These are phyloP conservation scores for Echinops telfairi DNA, from an alignment of 2,113 vertebrate species.

Conservation along the genomic window DNA sequence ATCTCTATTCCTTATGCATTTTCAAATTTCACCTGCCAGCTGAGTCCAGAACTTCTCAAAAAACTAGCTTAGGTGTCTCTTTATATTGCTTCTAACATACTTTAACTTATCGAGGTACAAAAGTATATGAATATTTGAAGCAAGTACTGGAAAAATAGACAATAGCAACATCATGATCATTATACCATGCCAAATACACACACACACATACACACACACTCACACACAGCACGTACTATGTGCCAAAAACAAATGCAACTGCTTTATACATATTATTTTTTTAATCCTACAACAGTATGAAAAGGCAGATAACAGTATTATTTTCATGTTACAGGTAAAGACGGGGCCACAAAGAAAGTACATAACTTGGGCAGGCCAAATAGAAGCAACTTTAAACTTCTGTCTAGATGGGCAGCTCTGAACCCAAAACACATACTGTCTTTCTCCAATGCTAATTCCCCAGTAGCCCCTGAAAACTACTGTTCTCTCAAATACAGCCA, in stretches of 20 bases:
- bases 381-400: not conserved
- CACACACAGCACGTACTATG: not conserved
- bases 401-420: not conserved
- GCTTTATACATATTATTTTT: not conserved
- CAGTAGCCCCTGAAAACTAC: not conserved
- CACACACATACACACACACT: too few species aligned
- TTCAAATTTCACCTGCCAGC: not conserved
- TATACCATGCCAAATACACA: not conserved
- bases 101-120: slow-evolving; percentile 33
- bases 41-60: slow-evolving; percentile 30
- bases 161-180: not conserved
- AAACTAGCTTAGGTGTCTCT: slow-evolving; percentile 6
- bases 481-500: not conserved
- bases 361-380: not conserved
- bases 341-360: not conserved
- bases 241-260: not conserved
- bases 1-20: slow-evolving; percentile 19
- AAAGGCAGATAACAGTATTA: not conserved
- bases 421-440: rapidly evolving
- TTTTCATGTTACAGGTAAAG: not conserved
- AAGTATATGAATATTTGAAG: slow-evolving; percentile 45
- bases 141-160: not conserved
- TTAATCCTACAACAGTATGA: not conserved
- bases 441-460: not conserved
- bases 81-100: not conserved